These are phyloP conservation scores for Eretmodus cyanostictus DNA, from an alignment of 2,113 vertebrate species.

Conservation along the genomic window DNA sequence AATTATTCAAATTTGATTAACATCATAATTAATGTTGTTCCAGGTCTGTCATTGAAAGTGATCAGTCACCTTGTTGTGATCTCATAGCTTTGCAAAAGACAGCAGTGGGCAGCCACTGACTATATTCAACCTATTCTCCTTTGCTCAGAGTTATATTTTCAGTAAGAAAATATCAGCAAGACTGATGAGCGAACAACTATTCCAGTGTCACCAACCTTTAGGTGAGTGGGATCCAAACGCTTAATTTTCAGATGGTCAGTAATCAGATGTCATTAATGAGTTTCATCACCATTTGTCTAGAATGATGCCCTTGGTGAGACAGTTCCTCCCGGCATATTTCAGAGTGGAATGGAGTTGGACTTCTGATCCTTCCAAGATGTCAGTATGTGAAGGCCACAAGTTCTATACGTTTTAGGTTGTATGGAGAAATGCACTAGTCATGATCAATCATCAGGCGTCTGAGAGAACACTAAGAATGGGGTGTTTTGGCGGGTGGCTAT, in stretches of 20 bases:
- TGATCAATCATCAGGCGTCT: neutral
- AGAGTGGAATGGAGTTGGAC: neutral
- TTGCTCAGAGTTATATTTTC: neutral
- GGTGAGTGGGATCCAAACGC: neutral
- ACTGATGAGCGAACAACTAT: neutral
- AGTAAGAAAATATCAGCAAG: rapidly evolving
- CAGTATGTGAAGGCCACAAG: neutral
- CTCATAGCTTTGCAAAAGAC: neutral
- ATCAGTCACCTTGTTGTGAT: neutral
- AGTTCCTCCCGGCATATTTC: rapidly evolving
- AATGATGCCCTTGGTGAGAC: neutral
- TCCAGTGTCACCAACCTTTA: neutral
- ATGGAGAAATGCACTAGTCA: neutral
- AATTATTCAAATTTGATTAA: neutral
- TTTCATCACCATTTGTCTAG: neutral
- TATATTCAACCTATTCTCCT: neutral
- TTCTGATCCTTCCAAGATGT: neutral
- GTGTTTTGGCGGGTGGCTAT: rapidly evolving
- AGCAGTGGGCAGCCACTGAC: neutral
- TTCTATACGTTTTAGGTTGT: neutral
- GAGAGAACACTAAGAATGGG: neutral
- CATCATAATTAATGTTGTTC: neutral
- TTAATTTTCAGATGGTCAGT: neutral
- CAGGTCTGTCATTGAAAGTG: neutral
- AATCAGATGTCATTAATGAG: neutral